Base-by-base conservation (phyloP, 2,888 invertebrate genomes). In the Elegia similella region DNA sequence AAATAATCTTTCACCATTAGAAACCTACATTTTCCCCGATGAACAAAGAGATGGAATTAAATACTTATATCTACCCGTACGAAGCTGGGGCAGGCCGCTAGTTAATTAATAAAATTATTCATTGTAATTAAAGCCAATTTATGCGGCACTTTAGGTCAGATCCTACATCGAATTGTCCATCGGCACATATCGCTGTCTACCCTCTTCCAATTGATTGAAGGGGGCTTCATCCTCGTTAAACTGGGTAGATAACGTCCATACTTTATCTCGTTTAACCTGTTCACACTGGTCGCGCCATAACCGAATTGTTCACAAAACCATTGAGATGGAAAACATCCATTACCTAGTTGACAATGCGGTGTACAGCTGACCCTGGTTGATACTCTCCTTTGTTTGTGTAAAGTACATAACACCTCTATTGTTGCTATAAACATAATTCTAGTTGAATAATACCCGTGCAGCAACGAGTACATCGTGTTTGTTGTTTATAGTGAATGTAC, bases 191-290 rank as follows among this genome's bases (percentile, higher is more conserved):
- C 43, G 43, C 43, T 43, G 43, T 43, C 43, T 43, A 43, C 43
- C 43, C 43, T 43, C 43, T 43, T 43, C 43, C 43, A 16, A 43
- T 43, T 43, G 43, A 43, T 43, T 43, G 43, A 43, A 43, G 43
- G 43, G 16, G 43, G 43, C 43, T 43, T 43, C 16, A 38, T 2
- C 34, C 10, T 34, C 32, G 34, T 34, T 34, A 12, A 34, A 34
- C 34, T 34, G 34, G 10, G 34, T 34, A 34, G 34, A 34, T 38
- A 38, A 38, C n/a, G 38, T 38, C 38, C 38, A 38, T 12, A 12
- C 38, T 38, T 38, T 38, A 38, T 38, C 38, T 38, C 38, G 12
- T 10, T 34, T 38, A 38, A 38, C 38, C 38, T 38, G 38, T 38
- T 38, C 38, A 8, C 38, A 38, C 12, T 38, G 12, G 23, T 38